Percentiles rank a stretch among this genome's conserved stretches.
phyloP scores from a whole-genome alignment of 2,113 vertebrate species.

The Columba janthina region DNA sequence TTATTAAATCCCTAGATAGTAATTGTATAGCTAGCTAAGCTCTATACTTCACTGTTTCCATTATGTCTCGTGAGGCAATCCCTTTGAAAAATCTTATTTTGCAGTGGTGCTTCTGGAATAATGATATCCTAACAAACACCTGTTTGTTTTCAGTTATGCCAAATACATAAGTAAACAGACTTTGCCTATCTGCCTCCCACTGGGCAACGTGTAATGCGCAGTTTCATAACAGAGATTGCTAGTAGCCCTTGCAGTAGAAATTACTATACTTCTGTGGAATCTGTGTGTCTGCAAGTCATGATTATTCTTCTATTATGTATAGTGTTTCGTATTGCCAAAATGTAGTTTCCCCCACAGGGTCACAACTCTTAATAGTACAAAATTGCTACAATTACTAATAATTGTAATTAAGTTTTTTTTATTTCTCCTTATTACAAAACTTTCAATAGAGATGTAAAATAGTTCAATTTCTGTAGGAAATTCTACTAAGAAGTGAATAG shows the following conservation, averaged over 20 bases:
- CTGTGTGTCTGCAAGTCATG: neutral
- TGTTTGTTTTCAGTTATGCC: slow-evolving; percentile 41
- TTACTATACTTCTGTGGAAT: neutral
- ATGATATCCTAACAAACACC: slow-evolving; percentile 25
- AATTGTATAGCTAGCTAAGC: neutral
- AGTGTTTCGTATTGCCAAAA: neutral
- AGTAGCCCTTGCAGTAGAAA: neutral
- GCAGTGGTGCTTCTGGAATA: neutral
- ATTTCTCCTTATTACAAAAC: neutral
- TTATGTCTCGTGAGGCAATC: neutral
- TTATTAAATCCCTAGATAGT: neutral
- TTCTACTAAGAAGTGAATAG: neutral
- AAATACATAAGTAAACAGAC: slow-evolving; percentile 1
- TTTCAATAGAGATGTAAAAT: slow-evolving; percentile 8
- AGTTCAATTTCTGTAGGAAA: neutral
- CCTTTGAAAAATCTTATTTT: neutral
- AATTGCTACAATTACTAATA: neutral
- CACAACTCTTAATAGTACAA: neutral
- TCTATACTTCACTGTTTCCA: neutral
- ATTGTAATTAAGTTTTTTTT: neutral
- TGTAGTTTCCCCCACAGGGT: neutral
- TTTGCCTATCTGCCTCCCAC: slow-evolving; percentile 25
- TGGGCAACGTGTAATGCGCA: neutral
- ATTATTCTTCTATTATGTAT: neutral
- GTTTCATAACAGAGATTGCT: neutral